Evolutionary conservation across 2,113 vertebrate species (phyloP).

Genomic region (Forbesichthys papilliferus): DNA sequence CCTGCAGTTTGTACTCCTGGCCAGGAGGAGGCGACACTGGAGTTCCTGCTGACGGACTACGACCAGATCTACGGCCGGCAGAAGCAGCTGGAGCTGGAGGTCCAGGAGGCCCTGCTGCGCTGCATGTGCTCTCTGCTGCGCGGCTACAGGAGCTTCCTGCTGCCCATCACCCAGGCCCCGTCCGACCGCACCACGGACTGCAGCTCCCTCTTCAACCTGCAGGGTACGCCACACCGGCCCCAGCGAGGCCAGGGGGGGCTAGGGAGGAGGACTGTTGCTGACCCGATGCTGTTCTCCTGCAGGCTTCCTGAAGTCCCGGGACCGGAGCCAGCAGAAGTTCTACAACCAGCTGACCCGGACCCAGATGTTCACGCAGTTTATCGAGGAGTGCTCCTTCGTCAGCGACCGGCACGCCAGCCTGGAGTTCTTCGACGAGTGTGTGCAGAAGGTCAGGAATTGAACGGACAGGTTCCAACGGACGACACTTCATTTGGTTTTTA

Average conservation of each 20-base stretch:
- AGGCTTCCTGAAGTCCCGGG: slow-evolving; percentile 92
- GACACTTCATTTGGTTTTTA: too few species aligned
- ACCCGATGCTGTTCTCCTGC: background rate
- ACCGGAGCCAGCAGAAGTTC: slow-evolving; percentile 87
- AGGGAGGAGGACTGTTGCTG: background rate
- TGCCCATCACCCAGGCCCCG: slow-evolving; percentile 86
- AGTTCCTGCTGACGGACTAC: slow-evolving; percentile 89
- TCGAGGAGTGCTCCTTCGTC: slow-evolving; percentile 94
- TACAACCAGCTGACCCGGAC: slow-evolving; percentile 86
- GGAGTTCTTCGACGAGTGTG: slow-evolving; percentile 92
- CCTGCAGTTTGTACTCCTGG: slow-evolving; percentile 84
- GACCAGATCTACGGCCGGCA: slow-evolving; percentile 87
- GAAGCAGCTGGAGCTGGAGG: slow-evolving; percentile 90
- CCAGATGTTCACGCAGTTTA: slow-evolving; percentile 95
- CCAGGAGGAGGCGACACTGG: slow-evolving; percentile 88
- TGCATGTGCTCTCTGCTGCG: slow-evolving; percentile 90
- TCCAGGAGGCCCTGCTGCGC: slow-evolving; percentile 87
- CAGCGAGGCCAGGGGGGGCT: background rate
- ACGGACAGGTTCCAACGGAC: too few species aligned
- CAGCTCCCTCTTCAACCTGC: slow-evolving; percentile 88
- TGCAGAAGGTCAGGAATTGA: slow-evolving; percentile 81
- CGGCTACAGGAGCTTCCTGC: slow-evolving; percentile 86
- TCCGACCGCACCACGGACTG: slow-evolving; percentile 83
- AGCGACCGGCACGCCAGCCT: slow-evolving; percentile 87
- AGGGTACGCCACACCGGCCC: slow-evolving; percentile 69